phyloP scores from a whole-genome alignment of 1,140 invertebrate species.

The Drosophila asahinai region DNA sequence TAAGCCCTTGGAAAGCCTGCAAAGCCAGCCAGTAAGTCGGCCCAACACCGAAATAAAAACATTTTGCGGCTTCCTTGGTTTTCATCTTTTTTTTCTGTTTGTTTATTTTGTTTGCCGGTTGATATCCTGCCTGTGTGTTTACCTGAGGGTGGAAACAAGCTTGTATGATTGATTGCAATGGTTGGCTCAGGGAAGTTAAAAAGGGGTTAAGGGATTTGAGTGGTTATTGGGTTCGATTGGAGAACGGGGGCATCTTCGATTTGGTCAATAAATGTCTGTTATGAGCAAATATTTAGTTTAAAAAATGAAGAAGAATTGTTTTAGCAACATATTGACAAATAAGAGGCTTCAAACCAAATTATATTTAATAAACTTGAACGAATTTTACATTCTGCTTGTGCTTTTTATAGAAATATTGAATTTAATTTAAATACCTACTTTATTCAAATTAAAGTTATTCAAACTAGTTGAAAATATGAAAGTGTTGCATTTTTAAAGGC shows the following conservation, averaged over 20 bases:
- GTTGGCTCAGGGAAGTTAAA: not conserved
- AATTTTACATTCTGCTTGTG: too few relatives aligned
- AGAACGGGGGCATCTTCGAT: not conserved
- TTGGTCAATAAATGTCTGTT: not conserved
- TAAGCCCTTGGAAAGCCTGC: slow-evolving; percentile 13
- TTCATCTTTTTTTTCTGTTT: slow-evolving; percentile 32
- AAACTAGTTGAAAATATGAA: not conserved
- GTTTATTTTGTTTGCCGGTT: slow-evolving; percentile 28
- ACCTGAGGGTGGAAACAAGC: slow-evolving; percentile 20
- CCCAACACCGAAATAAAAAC: slow-evolving; percentile 37
- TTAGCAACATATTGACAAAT: too few relatives aligned
- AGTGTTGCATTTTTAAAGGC: not conserved
- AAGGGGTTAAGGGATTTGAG: not conserved
- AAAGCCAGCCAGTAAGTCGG: slow-evolving; percentile 37
- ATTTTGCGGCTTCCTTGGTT: slow-evolving; percentile 46
- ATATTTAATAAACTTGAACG: too few relatives aligned
- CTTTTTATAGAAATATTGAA: too few relatives aligned
- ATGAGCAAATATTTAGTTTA: too few relatives aligned
- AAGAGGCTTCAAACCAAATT: too few relatives aligned
- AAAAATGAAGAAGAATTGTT: too few relatives aligned
- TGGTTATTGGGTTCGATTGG: not conserved
- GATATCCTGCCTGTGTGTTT: slow-evolving; percentile 32
- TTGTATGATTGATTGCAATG: slow-evolving; percentile 21
- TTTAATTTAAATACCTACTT: not conserved
- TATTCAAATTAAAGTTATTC: not conserved